Conservation (phyloP, 2,113 vertebrate species). For the Paramormyrops kingsleyae region DNA sequence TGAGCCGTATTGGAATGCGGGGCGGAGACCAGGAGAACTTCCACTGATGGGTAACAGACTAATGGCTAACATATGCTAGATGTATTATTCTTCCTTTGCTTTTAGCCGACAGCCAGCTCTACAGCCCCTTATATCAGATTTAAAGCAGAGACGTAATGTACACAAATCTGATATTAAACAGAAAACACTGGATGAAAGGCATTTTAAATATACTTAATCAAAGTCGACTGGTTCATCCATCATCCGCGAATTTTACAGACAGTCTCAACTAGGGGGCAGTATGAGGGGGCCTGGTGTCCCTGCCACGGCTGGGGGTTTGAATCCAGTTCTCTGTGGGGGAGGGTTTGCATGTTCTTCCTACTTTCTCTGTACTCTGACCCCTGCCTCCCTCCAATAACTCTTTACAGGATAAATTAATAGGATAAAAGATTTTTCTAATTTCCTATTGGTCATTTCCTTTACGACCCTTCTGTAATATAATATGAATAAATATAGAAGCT, state of each 20-base stretch:
- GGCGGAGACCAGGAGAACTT: conserved; percentile 24
- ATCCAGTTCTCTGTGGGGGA: background rate
- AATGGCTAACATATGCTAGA: background rate
- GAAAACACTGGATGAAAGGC: background rate
- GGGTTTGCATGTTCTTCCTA: background rate
- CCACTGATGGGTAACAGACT: conserved; percentile 11
- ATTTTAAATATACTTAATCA: background rate
- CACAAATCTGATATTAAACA: background rate
- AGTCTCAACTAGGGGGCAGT: background rate
- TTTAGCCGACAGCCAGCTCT: background rate
- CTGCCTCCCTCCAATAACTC: background rate
- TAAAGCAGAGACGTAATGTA: background rate
- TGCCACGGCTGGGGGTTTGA: background rate
- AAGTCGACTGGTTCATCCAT: background rate
- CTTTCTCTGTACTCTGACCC: background rate
- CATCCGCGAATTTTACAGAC: background rate
- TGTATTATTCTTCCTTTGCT: background rate
- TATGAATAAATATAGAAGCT: background rate
- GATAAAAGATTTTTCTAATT: background rate
- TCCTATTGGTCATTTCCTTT: background rate
- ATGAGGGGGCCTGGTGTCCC: background rate
- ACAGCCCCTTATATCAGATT: background rate
- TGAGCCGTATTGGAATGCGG: conserved; percentile 19
- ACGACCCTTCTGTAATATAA: background rate
- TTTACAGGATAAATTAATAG: background rate